A percentile compares a stretch with the other conserved stretches of the same genome.
Evolutionary conservation across 2,797 vertebrate genomes (phyloP).

Genomic region (Neosilurus hyrtlii): DNA sequence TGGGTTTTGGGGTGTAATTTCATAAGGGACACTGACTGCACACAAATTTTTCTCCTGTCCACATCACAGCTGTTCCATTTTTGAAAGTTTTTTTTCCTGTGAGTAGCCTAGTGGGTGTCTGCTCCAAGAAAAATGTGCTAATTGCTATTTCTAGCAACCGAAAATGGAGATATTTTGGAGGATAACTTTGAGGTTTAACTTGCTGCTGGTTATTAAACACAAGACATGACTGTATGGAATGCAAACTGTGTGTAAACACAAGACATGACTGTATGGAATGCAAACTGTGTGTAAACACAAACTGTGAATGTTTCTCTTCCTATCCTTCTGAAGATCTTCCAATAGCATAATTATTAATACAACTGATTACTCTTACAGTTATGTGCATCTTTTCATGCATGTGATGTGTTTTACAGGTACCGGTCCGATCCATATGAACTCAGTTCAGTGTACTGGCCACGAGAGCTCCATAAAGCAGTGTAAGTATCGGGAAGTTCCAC

Average conservation of each 20-base stretch:
- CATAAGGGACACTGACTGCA: slow-evolving; percentile 42
- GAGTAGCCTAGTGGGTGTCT: slow-evolving; percentile 31
- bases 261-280: slow-evolving; percentile 1
- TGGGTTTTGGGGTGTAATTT: slow-evolving; percentile 58
- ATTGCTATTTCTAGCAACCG: slow-evolving; percentile 46
- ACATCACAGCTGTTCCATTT: slow-evolving; percentile 62
- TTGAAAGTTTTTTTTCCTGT: slow-evolving; percentile 50
- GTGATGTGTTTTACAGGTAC: slow-evolving; percentile 72
- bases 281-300: not conserved
- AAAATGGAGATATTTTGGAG: not conserved
- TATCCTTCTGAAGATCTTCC: not conserved
- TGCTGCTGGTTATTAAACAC: not conserved
- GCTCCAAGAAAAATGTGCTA: slow-evolving; percentile 38
- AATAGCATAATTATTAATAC: not conserved
- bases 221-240: not conserved
- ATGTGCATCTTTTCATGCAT: not conserved
- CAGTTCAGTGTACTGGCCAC: slow-evolving; percentile 80
- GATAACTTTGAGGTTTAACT: not conserved
- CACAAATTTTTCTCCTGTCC: slow-evolving; percentile 53
- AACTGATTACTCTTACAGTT: not conserved
- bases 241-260: not conserved
- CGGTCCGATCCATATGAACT: slow-evolving; percentile 90
- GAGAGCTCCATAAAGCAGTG: slow-evolving; percentile 84
- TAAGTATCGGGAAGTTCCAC: slow-evolving; percentile 71
- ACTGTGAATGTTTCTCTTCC: not conserved